A percentile compares a stretch with the other conserved stretches of the same genome.
These are phyloP conservation scores for Boloria selene DNA, from an alignment of 2,888 invertebrate species.

Conservation along the genomic window DNA sequence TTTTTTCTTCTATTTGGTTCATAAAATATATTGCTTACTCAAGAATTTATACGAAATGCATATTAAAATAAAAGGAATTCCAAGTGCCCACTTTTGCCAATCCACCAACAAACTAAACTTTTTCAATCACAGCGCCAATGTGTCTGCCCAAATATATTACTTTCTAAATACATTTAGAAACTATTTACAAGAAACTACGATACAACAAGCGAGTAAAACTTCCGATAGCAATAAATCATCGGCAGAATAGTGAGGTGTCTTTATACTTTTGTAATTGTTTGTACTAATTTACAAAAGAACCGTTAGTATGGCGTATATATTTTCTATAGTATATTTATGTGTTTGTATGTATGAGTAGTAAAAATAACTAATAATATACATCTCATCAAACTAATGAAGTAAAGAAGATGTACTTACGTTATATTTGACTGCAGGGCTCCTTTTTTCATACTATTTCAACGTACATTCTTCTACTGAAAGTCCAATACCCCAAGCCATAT, in stretches of 20 bases:
- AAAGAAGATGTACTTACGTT: not conserved
- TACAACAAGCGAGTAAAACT: not conserved
- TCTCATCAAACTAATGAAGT: too few relatives aligned
- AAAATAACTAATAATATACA: too few relatives aligned
- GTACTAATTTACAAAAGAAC: too few relatives aligned
- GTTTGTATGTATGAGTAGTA: too few relatives aligned
- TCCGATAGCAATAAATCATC: conserved; percentile 2
- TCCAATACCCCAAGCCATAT: not conserved
- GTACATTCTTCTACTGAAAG: not conserved
- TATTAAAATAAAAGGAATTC: not conserved
- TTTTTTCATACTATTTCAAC: not conserved
- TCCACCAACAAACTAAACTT: conserved; percentile 4
- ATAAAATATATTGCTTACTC: not conserved
- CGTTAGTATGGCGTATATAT: too few relatives aligned
- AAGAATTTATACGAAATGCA: not conserved
- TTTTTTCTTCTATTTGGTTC: not conserved
- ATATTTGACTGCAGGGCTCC: not conserved
- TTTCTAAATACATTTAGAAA: conserved; percentile 4
- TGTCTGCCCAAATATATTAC: conserved; percentile 13
- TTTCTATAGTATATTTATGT: too few relatives aligned
- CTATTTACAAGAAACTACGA: conserved; percentile 10
- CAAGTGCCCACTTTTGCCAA: conserved; percentile 7
- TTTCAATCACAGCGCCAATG: conserved; percentile 11
- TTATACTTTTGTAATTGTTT: too few relatives aligned
- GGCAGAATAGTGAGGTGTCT: not conserved